A percentile compares a stretch with the other conserved stretches of the same genome.
phyloP scores from a whole-genome alignment of 2,113 vertebrate species.

The Lepus americanus region DNA sequence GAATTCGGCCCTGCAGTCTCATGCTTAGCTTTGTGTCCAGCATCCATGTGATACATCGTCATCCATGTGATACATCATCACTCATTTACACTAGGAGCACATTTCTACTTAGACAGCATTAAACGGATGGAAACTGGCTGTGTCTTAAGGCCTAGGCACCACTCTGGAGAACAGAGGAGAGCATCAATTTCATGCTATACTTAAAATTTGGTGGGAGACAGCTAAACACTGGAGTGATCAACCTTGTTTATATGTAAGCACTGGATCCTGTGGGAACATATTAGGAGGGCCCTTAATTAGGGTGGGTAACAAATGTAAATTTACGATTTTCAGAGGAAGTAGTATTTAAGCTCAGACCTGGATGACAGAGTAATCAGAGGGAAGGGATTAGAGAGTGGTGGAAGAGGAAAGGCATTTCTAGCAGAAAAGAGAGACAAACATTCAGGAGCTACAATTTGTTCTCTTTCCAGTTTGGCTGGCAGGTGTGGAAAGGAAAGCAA shows the following conservation, averaged over 20 bases:
- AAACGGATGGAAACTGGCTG: not conserved
- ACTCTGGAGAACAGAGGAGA: not conserved
- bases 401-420: not conserved
- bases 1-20: not conserved
- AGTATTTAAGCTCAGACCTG: not conserved
- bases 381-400: not conserved
- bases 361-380: not conserved
- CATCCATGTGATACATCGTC: no score
- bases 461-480: not conserved
- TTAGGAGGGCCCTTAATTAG: not conserved
- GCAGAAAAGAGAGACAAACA: not conserved
- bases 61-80: not conserved
- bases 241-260: not conserved
- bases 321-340: slow-evolving; percentile 11
- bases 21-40: not conserved
- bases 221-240: not conserved
- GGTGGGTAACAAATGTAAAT: not conserved
- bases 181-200: not conserved
- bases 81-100: not conserved
- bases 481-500: not conserved
- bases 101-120: not conserved
- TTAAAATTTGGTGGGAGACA: not conserved
- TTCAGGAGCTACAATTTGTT: not conserved
- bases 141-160: not conserved
- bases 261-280: not conserved